These are phyloP conservation scores for Casuarius casuarius DNA, from an alignment of 2,113 vertebrate species.

Conservation along the genomic window DNA sequence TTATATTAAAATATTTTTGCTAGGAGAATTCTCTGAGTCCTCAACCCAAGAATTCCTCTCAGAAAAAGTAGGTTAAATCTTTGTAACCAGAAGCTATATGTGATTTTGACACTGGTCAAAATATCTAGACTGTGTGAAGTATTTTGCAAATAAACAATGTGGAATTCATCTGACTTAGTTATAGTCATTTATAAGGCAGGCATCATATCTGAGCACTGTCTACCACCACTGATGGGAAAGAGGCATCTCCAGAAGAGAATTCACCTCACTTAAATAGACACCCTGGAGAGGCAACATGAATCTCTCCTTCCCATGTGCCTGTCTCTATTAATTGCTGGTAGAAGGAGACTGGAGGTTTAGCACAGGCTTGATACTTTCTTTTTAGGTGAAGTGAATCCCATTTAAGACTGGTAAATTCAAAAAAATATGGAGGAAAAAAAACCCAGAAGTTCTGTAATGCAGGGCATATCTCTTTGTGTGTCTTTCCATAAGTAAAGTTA, in stretches of 20 bases:
- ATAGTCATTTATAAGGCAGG: neutral
- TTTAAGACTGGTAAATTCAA: neutral
- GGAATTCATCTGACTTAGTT: neutral
- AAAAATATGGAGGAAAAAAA: neutral
- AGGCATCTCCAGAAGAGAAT: neutral
- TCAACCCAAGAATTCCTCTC: neutral
- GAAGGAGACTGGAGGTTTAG: neutral
- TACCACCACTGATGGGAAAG: neutral
- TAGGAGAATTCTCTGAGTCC: neutral
- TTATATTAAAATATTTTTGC: neutral
- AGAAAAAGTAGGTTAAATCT: neutral
- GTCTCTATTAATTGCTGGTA: neutral
- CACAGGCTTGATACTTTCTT: neutral
- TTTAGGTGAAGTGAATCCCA: neutral
- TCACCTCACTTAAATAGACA: neutral
- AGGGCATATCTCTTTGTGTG: neutral
- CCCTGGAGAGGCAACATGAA: neutral
- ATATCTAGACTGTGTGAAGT: neutral
- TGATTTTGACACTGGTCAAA: neutral
- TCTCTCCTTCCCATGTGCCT: neutral
- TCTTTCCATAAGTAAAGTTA: constrained; percentile 8
- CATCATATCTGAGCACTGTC: neutral
- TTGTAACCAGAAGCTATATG: neutral
- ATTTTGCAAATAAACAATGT: neutral
- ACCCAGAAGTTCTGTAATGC: neutral